phyloP scores from a whole-genome alignment of 2,888 invertebrate species.

The Malachius bipustulatus region DNA sequence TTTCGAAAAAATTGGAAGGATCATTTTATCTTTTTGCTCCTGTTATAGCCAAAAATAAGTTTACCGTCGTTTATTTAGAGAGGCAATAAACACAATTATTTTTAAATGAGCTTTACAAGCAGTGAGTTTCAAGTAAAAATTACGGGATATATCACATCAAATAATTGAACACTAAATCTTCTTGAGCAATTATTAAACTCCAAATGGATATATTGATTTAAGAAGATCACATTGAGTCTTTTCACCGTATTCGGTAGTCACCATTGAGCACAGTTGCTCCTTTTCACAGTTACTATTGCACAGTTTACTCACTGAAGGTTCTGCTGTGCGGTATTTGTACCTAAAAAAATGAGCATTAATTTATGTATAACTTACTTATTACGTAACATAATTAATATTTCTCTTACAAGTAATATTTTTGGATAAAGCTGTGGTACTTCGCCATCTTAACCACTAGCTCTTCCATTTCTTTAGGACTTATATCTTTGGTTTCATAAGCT shows the following conservation, averaged over 20 bases:
- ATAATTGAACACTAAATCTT: too few species aligned
- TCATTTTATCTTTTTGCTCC: too few species aligned
- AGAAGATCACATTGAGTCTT: conserved; percentile 28
- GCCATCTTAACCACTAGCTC: conserved; percentile 49
- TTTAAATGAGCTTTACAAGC: too few species aligned
- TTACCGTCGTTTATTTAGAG: too few species aligned
- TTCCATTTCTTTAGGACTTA: conserved; percentile 51
- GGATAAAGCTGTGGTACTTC: conserved; percentile 39
- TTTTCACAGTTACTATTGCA: conserved; percentile 26
- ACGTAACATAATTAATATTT: conserved; percentile 2
- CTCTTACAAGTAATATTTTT: conserved; percentile 31
- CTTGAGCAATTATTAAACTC: too few species aligned
- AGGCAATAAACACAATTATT: too few species aligned
- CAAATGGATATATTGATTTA: conserved; percentile 1
- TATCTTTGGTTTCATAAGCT: conserved; percentile 47
- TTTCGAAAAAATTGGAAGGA: too few species aligned
- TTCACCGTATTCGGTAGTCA: conserved; percentile 44
- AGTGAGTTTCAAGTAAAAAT: too few species aligned
- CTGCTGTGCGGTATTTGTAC: not conserved
- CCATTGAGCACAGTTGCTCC: conserved; percentile 40
- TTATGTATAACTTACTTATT: not conserved
- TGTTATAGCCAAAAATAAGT: too few species aligned
- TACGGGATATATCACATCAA: too few species aligned
- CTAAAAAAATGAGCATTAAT: not conserved
- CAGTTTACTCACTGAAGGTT: conserved; percentile 12